These are phyloP conservation scores for Antidorcas marsupialis DNA, from an alignment of 2,113 vertebrate genomes.

Conservation along the genomic window DNA sequence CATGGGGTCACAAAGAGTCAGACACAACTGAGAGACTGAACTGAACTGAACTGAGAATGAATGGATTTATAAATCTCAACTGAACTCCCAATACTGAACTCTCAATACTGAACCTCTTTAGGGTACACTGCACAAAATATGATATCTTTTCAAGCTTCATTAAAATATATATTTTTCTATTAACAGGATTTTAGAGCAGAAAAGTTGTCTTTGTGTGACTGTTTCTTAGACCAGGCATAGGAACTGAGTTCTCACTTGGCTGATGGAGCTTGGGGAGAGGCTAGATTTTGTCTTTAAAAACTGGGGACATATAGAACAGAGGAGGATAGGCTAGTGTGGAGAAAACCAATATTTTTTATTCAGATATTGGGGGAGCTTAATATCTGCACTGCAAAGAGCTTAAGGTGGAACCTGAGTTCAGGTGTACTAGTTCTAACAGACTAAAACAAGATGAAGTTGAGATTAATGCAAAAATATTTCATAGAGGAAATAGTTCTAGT, in stretches of 20 bases:
- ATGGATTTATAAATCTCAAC: conserved; percentile 21
- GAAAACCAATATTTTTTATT: not conserved
- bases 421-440: not conserved
- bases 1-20: not conserved
- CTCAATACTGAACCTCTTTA: not conserved
- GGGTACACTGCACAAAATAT: not conserved
- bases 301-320: not conserved
- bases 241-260: not conserved
- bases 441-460: not conserved
- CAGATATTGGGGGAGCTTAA: not conserved
- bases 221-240: not conserved
- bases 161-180: not conserved
- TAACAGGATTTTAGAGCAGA: not conserved
- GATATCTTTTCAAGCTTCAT: not conserved
- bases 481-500: not conserved
- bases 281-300: not conserved
- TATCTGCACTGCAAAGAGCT: not conserved
- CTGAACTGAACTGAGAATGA: not conserved
- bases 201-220: not conserved
- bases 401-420: not conserved
- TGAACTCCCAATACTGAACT: not conserved
- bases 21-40: not conserved
- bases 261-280: not conserved
- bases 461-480: not conserved
- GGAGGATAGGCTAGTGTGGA: not conserved